Conservation (phyloP, 2,888 invertebrate species). For the Agriopis aurantiaria region DNA sequence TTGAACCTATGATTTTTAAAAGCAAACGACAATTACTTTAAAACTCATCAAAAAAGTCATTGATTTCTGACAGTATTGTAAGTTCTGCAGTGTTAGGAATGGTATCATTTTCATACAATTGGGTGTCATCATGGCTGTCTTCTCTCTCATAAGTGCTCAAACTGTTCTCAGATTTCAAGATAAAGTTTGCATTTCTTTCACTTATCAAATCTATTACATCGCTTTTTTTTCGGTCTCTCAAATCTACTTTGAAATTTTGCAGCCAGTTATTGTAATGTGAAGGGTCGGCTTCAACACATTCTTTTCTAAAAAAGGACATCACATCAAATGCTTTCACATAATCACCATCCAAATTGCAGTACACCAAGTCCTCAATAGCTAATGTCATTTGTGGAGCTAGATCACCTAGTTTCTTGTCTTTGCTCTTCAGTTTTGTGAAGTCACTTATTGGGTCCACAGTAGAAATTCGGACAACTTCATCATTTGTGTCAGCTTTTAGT, state of each 20-base stretch:
- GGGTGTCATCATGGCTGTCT: conserved; percentile 70
- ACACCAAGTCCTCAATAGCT: conserved; percentile 74
- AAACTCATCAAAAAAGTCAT: conserved; percentile 80
- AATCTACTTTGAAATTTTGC: conserved; percentile 64
- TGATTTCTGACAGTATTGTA: conserved; percentile 69
- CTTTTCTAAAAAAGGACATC: conserved; percentile 68
- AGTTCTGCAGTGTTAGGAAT: conserved; percentile 70
- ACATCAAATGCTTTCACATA: conserved; percentile 70
- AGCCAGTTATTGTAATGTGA: conserved; percentile 76
- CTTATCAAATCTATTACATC: conserved; percentile 62
- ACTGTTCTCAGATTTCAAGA: conserved; percentile 71
- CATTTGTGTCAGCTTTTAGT: conserved; percentile 47
- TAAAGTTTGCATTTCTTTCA: conserved; percentile 67
- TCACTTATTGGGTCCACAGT: conserved; percentile 88
- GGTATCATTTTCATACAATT: conserved; percentile 79
- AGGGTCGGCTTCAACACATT: conserved; percentile 71
- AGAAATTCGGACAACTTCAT: conserved; percentile 78
- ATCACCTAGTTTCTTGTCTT: conserved; percentile 66
- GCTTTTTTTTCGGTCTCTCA: conserved; percentile 63
- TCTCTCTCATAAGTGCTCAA: conserved; percentile 65
- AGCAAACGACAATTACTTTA: conserved; percentile 45
- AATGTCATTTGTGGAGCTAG: conserved; percentile 68
- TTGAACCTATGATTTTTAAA: too few species aligned
- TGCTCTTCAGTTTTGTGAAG: conserved; percentile 78
- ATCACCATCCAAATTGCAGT: conserved; percentile 71